Evolutionary conservation across 2,888 invertebrate species (phyloP), one percentile per base, ranked within the genome.

Genomic region (Callyntrura sp.): DNA sequence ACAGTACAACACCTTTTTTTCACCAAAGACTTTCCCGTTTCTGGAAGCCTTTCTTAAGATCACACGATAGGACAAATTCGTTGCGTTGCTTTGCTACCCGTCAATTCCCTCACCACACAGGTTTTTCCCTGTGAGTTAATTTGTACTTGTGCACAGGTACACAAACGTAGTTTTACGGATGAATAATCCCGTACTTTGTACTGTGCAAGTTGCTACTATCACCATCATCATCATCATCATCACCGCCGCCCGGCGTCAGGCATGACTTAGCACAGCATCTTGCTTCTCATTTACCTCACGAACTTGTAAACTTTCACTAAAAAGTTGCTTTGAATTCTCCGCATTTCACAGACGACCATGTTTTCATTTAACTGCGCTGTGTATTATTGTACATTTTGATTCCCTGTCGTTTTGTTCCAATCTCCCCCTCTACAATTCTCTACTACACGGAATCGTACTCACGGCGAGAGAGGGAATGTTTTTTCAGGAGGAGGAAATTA

Each of bases 231-330:
- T n/a, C n/a, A n/a, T n/a, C n/a, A n/a, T n/a, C n/a, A n/a, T 4
- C 35, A 35, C 35, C 35, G 35, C 35, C 35, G 35, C 35, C 14
- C 65, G n/a, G 9, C 48, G 48, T 48, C 73, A 17, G 45, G 73
- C 73, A 73, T 48, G 73, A 73, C 73, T 73, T 45, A 43, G 43
- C 70, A 70, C 70, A 43, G 43, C 45, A 48, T 35, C 45, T 73
- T 43, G 20, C 43, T 45, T 45, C 73, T 48, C 48, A 45, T 48
- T 73, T 73, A 73, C 73, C 73, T 73, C 73, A 73, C 45, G 23
- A 73, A 48, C 73, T 73, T 35, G 48, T 73, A 48, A 48, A 73
- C 48, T 73, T 73, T 73, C 73, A 6, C 17, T 73, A 12, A 9
- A 35, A 73, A 20, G 20, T 14, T 73, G 45, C 73, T 20, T 48